Base-by-base conservation (phyloP, 2,113 vertebrate species). In the Seriola rivoliana region DNA sequence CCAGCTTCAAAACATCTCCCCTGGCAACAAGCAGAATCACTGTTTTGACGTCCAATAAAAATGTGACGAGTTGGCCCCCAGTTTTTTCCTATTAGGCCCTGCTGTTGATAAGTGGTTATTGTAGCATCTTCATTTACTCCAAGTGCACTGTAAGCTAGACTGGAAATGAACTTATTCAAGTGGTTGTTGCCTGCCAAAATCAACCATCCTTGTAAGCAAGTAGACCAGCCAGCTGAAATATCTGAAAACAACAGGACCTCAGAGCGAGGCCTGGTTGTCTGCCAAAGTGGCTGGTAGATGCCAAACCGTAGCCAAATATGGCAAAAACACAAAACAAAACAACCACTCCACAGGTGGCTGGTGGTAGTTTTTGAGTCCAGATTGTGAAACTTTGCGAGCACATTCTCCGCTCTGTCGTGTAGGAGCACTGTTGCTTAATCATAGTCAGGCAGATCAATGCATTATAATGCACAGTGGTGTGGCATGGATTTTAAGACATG, bases 241-340 rank as follows among this genome's bases (percentile, higher is more conserved):
- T 71, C 68, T 62, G 58, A 79, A 62, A 81, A 84, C 72, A 85
- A 63, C 76, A 71, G 57, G 71, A 70, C 50, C 85, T 76, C 70
- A 7, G 13, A 75, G 66, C 3, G 36, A 58, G 34, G 69, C 46
- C 58, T 76, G 65, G 64, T 72, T 23, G 36, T 62, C 69, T 84
- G 80, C 86, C 86, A 77, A 66, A 71, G 46, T 3, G 58, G 62
- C 72, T 25, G 50, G 4, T n/a, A 21, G 57, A 74, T 0, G 57
- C 70, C 76, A 58, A 58, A 83, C 71, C 34, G 25, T 23, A 75
- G 74, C 65, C 71, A 77, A 87, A 68, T 48, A 44, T 14, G 9
- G 38, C 19, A 14, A 25, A 5, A 73, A n/a, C 25, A 40, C 7
- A 58, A 34, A 73, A 23, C 42, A 29, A 29, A 29, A 29, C 29